These are phyloP conservation scores for Microcebus lehilahytsara DNA, from an alignment of 2,113 vertebrate genomes.

Conservation along the genomic window DNA sequence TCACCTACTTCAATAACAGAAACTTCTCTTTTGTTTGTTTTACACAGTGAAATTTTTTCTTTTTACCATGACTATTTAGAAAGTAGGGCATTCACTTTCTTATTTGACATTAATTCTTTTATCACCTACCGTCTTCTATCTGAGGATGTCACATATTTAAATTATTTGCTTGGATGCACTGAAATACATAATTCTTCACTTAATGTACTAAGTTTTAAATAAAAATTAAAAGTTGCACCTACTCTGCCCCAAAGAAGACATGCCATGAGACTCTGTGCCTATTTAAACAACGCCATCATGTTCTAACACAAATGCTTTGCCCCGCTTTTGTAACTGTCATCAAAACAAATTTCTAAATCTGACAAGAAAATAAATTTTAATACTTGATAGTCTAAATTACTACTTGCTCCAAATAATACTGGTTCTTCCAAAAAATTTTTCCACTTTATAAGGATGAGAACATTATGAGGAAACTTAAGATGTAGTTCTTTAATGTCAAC, in stretches of 20 bases:
- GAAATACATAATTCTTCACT: neutral
- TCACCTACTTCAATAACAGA: neutral
- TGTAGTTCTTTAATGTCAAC: neutral
- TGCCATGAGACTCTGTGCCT: neutral
- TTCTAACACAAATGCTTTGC: neutral
- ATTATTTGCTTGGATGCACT: neutral
- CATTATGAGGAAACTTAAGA: neutral
- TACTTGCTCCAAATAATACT: neutral
- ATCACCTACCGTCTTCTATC: neutral
- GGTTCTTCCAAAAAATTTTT: neutral
- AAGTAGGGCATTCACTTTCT: neutral
- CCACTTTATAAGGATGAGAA: neutral
- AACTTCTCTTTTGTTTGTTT: neutral
- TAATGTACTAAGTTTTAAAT: neutral
- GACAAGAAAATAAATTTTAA: constrained; percentile 9
- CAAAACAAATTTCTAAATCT: neutral
- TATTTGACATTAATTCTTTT: neutral
- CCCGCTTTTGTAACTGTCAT: neutral
- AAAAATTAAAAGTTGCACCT: neutral
- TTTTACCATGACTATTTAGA: neutral
- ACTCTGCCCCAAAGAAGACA: neutral
- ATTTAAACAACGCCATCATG: neutral
- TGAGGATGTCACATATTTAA: neutral
- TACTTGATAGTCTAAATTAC: neutral
- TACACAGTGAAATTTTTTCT: neutral